Evolutionary conservation across 2,113 vertebrate genomes (phyloP).

Genomic region (Ailuropoda melanoleuca): DNA sequence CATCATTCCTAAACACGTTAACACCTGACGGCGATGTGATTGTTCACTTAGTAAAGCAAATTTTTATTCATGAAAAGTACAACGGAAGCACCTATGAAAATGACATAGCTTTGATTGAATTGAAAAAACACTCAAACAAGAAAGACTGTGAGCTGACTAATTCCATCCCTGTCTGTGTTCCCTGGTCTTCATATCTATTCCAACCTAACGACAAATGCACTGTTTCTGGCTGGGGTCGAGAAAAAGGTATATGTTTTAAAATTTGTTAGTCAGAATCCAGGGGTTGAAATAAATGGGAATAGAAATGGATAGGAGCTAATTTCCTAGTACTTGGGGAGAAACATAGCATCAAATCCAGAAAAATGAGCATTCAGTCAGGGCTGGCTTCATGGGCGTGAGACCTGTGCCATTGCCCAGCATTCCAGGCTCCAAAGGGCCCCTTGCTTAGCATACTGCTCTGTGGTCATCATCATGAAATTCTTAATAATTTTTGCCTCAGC

Average conservation of each 20-base stretch:
- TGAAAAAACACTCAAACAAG: slow-evolving; percentile 60
- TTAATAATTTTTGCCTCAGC: neutral
- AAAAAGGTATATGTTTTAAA: slow-evolving; percentile 83
- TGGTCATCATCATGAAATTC: neutral
- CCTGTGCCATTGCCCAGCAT: neutral
- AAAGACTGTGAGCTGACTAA: slow-evolving; percentile 78
- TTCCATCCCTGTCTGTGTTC: slow-evolving; percentile 88
- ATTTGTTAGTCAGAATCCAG: neutral
- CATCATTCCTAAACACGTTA: slow-evolving; percentile 85
- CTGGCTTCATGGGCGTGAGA: neutral
- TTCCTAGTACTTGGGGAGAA: neutral
- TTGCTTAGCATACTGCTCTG: neutral
- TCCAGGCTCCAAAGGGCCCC: rapidly evolving
- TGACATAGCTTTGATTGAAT: slow-evolving; percentile 94
- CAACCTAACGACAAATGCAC: slow-evolving; percentile 87
- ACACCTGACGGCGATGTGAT: neutral
- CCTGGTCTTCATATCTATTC: slow-evolving; percentile 93
- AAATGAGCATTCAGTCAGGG: neutral
- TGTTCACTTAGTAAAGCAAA: slow-evolving; percentile 75
- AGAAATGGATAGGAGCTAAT: neutral
- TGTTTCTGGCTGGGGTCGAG: slow-evolving; percentile 94
- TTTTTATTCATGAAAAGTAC: slow-evolving; percentile 90
- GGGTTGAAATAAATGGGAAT: neutral
- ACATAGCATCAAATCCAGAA: neutral
- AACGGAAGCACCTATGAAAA: slow-evolving; percentile 88